Evolutionary conservation across 2,113 vertebrate species (phyloP), one percentile per base, ranked within the genome.

Genomic region (Mellivora capensis): DNA sequence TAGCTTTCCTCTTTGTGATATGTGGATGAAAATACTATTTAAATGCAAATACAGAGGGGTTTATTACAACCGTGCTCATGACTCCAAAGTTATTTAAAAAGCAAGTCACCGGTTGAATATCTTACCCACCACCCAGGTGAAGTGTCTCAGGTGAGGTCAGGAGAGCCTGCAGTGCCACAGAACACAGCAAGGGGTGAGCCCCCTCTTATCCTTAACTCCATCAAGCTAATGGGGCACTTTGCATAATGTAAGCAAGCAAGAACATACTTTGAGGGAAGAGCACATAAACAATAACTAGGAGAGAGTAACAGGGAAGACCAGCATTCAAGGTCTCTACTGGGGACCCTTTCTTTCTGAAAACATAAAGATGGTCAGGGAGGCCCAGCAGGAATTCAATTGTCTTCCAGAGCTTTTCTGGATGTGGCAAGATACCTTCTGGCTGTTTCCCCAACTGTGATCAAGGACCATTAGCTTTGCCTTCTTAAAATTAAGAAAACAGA

Each of bases 41-140:
- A 97, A 97, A 98, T 98, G 97, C 96, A 98, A 98, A 98, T 98
- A 91, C 81, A 87, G 81, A 97, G 67, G 82, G 88, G 81, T 96
- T 97, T 98, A 95, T 97, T 97, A 95, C 74, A 96, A 90, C 57
- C 34, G 3, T 64, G 85, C 95, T 90, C 90, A 95, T 93, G 97
- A 96, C 83, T 95, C 84, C 31, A 54, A 96, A 76, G 79, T 94
- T 97, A 97, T 96, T 85, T 97, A 87, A 96, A 94, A 93, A 86
- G 67, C 79, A 80, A 93, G 77, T 94, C 82, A 3, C 87, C 52
- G 37, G 87, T 10, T 87, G 90, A 90, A 71, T 87, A 86, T 69
- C 74, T 96, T 83, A 80, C 52, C 57, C 34, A 31, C 61, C 39
- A 4, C 44, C n/a, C 87, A 79, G 83, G 52, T 94, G 84, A 92